Evolutionary conservation across 1,140 invertebrate genomes (phyloP), one percentile per base, ranked within the genome.

Genomic region (Bombus pascuorum): DNA sequence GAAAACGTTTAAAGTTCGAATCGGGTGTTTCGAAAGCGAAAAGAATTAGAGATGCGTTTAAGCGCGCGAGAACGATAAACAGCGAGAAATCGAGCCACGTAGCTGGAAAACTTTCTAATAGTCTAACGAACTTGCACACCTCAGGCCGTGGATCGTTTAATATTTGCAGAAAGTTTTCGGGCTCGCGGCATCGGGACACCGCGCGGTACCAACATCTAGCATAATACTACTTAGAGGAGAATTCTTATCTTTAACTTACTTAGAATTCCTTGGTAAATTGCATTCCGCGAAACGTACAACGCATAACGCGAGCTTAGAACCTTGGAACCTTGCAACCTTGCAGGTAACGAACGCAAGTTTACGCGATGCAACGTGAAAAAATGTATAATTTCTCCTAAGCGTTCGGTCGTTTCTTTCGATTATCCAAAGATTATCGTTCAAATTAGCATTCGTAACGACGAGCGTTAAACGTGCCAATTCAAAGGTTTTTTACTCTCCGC

Each of bases 141-240:
- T 44, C 13, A 32, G n/a, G n/a, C 13, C 34, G 42, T 5, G 44
- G 4, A 47, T 76, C 28, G 72, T 62, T 68, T 68, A 57, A 83
- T 83, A 83, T 83, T 76, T 83, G 72, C 37, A 28, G 42, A 83
- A 83, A 83, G 72, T 83, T 83, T 76, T n/a, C 42, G 22, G 6
- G 47, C 42, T 53, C n/a, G 42, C 34, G 59, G 37, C 34, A 53
- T 15, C 78, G 25, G 57, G 13, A 47, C 25, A 62, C 37, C 53
- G 57, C 39, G 1, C 32, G 32, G 34, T 47, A 66, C 25, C 28
- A 71, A 57, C 18, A 75, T 75, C 81, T 13, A 34, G 72, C 34
- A 10, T 28, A 53, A 68, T 83, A 42, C 74, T 68, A 68, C 59
- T 76, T 76, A 53, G 22, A 57, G 32, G 1, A n/a, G 32, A 32